Conservation (phyloP, 2,888 invertebrate species). For the Eubasilissa splendida region DNA sequence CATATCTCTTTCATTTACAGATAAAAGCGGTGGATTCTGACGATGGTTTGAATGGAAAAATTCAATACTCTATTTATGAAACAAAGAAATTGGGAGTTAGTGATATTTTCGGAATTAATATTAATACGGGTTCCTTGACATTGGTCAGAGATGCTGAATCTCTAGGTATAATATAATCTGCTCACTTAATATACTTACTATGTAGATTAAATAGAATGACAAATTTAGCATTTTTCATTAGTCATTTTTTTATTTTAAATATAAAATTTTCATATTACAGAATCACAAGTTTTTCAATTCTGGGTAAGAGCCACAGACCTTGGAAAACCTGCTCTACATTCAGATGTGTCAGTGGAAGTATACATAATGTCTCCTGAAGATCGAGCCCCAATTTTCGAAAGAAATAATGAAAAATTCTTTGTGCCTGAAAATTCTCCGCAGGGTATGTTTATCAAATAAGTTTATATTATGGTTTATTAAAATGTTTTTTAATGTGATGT, state of each 20-base stretch:
- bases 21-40: conserved; percentile 85
- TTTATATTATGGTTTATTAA: background rate
- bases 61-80: conserved; percentile 86
- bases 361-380: conserved; percentile 82
- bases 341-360: conserved; percentile 87
- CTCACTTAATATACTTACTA: too few species aligned
- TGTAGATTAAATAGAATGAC: too few species aligned
- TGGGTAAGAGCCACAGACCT: conserved; percentile 91
- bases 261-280: conserved; percentile 64
- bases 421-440: conserved; percentile 83
- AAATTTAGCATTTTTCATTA: too few species aligned
- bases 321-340: conserved; percentile 83
- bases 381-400: conserved; percentile 81
- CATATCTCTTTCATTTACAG: conserved; percentile 61
- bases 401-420: conserved; percentile 84
- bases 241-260: too few species aligned
- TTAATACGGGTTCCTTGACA: conserved; percentile 81
- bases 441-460: conserved; percentile 63
- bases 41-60: conserved; percentile 79
- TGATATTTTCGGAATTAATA: conserved; percentile 83
- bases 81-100: conserved; percentile 75
- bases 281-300: conserved; percentile 87
- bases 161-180: conserved; percentile 63
- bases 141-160: conserved; percentile 76
- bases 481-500: background rate